Conservation (phyloP, 2,113 vertebrate species). For the Cyprinodon variegatus region DNA sequence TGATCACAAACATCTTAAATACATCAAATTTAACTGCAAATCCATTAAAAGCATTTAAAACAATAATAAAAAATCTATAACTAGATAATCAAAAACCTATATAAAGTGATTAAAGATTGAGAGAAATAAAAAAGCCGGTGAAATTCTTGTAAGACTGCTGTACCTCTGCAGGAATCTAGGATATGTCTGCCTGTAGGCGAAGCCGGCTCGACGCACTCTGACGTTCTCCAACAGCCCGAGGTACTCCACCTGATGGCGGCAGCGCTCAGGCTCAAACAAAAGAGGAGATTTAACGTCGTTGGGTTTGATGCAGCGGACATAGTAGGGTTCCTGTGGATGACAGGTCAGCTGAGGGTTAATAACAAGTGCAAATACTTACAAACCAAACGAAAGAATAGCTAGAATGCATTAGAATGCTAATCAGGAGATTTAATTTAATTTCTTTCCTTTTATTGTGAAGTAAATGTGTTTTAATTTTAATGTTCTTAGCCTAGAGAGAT, state of each 20-base stretch:
- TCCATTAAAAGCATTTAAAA: no score
- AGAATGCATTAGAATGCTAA: background rate
- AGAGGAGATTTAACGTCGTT: slow-evolving; percentile 96
- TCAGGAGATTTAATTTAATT: no score
- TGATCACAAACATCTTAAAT: no score
- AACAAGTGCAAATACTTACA: background rate
- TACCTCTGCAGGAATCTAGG: slow-evolving; percentile 96
- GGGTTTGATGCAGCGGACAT: slow-evolving; percentile 98
- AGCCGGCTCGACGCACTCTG: slow-evolving; percentile 92
- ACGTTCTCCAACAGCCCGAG: slow-evolving; percentile 96
- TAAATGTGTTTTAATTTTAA: no score
- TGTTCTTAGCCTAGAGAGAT: no score
- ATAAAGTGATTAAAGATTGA: background rate
- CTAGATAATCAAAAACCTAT: background rate
- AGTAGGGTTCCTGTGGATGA: slow-evolving; percentile 90
- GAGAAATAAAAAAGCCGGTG: background rate
- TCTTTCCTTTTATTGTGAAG: background rate
- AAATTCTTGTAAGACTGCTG: background rate
- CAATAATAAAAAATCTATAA: no score
- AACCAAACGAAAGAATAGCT: background rate
- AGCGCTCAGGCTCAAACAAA: slow-evolving; percentile 92
- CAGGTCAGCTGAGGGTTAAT: background rate
- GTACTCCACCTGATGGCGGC: slow-evolving; percentile 95
- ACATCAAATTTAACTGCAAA: no score
- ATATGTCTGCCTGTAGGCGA: slow-evolving; percentile 94